These are phyloP conservation scores for Helicoverpa zea DNA, from an alignment of 1,140 invertebrate genomes.

Conservation along the genomic window DNA sequence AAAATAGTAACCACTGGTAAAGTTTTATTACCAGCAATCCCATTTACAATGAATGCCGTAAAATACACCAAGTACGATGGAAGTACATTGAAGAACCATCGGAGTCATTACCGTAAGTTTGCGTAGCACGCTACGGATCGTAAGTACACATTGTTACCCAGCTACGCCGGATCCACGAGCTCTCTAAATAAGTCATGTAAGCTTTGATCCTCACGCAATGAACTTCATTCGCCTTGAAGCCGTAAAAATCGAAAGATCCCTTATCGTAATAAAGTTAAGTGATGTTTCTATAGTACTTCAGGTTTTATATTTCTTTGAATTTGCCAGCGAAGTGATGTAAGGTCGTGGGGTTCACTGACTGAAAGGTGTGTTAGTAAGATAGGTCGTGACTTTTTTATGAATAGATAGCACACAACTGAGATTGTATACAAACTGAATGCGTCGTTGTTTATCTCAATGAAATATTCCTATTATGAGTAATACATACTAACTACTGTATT, in stretches of 20 bases:
- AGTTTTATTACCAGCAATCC: too few species aligned
- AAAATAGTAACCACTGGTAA: too few species aligned
- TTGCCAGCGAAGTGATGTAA: not conserved
- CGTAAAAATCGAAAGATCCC: slow-evolving; percentile 35
- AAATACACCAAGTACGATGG: too few species aligned
- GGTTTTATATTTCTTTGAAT: not conserved
- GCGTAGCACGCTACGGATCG: slow-evolving; percentile 21
- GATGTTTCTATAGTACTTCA: slow-evolving; percentile 9
- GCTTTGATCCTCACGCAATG: slow-evolving; percentile 32
- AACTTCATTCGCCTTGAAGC: slow-evolving; percentile 1
- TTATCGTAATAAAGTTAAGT: slow-evolving; percentile 29
- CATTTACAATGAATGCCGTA: not conserved
- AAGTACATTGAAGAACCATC: not conserved
- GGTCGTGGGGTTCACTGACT: not conserved
- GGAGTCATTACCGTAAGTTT: not conserved
- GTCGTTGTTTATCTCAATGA: too few species aligned
- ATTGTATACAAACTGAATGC: too few species aligned
- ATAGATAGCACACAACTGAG: too few species aligned
- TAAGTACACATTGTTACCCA: not conserved
- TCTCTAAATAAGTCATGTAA: slow-evolving; percentile 41
- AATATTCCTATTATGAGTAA: too few species aligned
- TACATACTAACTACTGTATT: too few species aligned
- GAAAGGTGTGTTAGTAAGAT: too few species aligned
- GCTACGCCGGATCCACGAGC: not conserved
- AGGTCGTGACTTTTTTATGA: too few species aligned